Percentiles rank a stretch among this genome's conserved stretches.
Conservation (phyloP, 2,797 vertebrate genomes). For the Pseudotriccus pelzelni region DNA sequence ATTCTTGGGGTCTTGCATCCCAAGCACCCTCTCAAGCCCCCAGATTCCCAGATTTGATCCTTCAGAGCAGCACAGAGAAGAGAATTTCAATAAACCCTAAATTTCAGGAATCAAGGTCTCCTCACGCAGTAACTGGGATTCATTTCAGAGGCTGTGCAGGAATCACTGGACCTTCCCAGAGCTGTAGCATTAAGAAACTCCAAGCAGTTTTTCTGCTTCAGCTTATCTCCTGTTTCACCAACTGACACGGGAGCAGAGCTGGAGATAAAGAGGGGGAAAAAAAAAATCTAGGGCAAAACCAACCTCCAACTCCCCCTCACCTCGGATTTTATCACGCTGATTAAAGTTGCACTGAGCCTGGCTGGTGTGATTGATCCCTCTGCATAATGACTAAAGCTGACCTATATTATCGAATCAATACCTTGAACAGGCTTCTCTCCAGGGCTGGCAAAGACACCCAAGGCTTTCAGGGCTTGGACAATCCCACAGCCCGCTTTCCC, state of each 20-base stretch:
- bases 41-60: neutral
- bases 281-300: conserved; percentile 13
- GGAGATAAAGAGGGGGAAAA: neutral
- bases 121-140: neutral
- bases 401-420: neutral
- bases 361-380: conserved; percentile 37
- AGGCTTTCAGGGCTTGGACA: neutral
- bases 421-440: neutral
- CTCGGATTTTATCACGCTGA: neutral
- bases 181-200: neutral
- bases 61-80: neutral
- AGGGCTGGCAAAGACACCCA: neutral
- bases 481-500: fast-evolving
- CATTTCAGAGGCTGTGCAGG: neutral
- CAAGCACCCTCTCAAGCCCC: neutral
- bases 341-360: neutral
- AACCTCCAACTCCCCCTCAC: conserved; percentile 9
- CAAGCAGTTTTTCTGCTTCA: neutral
- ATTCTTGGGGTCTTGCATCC: fast-evolving
- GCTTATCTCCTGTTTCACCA: neutral
- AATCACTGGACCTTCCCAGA: neutral
- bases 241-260: neutral
- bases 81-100: neutral
- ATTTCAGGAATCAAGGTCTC: neutral
- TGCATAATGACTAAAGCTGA: neutral